A percentile compares a stretch with the other conserved stretches of the same genome.
These are phyloP conservation scores for Elysia crispata DNA, from an alignment of 2,888 invertebrate genomes.

Conservation along the genomic window DNA sequence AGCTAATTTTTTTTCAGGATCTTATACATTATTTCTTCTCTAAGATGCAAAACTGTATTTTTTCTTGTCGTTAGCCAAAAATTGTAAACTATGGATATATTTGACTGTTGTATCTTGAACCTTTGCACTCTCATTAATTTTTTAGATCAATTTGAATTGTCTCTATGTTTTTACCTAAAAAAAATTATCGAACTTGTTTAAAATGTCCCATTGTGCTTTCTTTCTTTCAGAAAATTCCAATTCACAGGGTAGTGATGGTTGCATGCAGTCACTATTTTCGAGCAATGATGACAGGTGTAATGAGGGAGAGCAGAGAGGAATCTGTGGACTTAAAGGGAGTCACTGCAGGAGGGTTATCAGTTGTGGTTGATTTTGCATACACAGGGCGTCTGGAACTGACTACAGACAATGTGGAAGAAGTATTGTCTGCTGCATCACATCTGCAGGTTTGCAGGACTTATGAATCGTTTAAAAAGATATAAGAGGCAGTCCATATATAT, in stretches of 20 bases:
- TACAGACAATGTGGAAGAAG: conserved; percentile 73
- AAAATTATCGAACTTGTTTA: background rate
- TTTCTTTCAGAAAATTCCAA: conserved; percentile 55
- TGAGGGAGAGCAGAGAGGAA: conserved; percentile 71
- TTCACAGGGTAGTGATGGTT: conserved; percentile 75
- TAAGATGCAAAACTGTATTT: too few species aligned
- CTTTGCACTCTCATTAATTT: too few species aligned
- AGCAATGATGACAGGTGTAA: conserved; percentile 74
- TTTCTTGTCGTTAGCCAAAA: too few species aligned
- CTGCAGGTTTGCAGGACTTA: conserved; percentile 59
- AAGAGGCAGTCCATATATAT: too few species aligned
- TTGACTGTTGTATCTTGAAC: too few species aligned
- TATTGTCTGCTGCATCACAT: conserved; percentile 75
- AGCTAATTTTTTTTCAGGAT: too few species aligned
- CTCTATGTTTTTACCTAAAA: background rate
- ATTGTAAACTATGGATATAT: too few species aligned
- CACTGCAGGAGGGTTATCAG: conserved; percentile 71
- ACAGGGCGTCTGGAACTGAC: conserved; percentile 71
- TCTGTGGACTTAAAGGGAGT: conserved; percentile 72
- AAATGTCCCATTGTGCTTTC: background rate
- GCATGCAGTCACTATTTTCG: conserved; percentile 76
- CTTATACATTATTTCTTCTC: too few species aligned
- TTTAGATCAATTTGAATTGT: too few species aligned
- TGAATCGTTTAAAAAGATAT: too few species aligned
- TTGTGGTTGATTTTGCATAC: conserved; percentile 76